Evolutionary conservation across 2,888 invertebrate genomes (phyloP).

Genomic region (Nudaria mundana): DNA sequence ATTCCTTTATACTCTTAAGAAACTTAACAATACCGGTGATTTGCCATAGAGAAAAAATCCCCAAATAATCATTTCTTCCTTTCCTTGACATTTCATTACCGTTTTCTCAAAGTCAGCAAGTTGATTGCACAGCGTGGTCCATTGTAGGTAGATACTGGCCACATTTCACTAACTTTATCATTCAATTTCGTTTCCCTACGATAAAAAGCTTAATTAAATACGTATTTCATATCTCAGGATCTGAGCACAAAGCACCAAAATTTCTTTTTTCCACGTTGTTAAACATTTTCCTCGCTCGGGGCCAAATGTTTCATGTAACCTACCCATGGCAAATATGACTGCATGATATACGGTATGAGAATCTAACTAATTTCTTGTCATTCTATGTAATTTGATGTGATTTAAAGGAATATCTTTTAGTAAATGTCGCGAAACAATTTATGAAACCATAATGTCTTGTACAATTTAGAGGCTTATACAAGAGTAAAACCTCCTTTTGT

Average conservation of each 20-base stretch:
- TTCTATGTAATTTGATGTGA: slow-evolving; percentile 23
- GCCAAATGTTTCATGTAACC: slow-evolving; percentile 51
- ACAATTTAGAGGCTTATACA: neutral
- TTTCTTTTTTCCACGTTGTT: slow-evolving; percentile 62
- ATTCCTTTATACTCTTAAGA: too few species aligned
- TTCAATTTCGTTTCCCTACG: slow-evolving; percentile 44
- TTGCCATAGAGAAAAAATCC: too few species aligned
- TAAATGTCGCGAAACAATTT: neutral
- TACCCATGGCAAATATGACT: slow-evolving; percentile 35
- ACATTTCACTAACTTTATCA: slow-evolving; percentile 42
- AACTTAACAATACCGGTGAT: too few species aligned
- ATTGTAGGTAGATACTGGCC: slow-evolving; percentile 21
- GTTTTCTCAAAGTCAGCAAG: slow-evolving; percentile 8
- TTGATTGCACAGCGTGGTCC: neutral
- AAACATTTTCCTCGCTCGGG: slow-evolving; percentile 49
- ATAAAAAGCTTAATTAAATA: slow-evolving; percentile 66
- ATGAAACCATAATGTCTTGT: too few species aligned
- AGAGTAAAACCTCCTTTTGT: neutral
- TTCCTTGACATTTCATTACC: slow-evolving; percentile 2
- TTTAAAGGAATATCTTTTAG: neutral
- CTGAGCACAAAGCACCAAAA: slow-evolving; percentile 44
- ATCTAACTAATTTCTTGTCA: slow-evolving; percentile 34
- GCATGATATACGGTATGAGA: slow-evolving; percentile 24
- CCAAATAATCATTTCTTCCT: neutral
- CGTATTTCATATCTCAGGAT: slow-evolving; percentile 59